Evolutionary conservation across 2,888 invertebrate genomes (phyloP), one percentile per base, ranked within the genome.

Genomic region (Pandemis cinnamomeana): DNA sequence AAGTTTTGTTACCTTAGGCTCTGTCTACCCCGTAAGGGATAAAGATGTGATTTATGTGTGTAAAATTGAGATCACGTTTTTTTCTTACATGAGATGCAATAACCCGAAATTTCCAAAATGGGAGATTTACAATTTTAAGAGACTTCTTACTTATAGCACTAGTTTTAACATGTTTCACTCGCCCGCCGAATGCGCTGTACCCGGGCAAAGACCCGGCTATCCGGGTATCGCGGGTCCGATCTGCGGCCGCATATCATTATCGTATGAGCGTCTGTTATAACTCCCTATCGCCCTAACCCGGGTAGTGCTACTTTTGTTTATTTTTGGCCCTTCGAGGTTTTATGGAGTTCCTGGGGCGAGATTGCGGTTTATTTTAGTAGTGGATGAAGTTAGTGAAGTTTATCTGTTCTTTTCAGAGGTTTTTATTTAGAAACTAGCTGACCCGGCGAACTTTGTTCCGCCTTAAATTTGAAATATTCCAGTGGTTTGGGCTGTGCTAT

Each of bases 221-320:
- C 76, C 71, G 61, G 71, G 8, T 77, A 77, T 77, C 77, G 46
- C 15, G 11, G 15, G 76, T 44, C 77, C 75, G 77, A 77, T 77
- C 77, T 77, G 71, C 72, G 75, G 77, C 48, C 62, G 61, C 75
- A 72, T 72, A 69, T 72, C 72, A 72, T 73, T 73, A 41, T 11
- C 60, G 41, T 48, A 68, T 48, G 55, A 55, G 62, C 27, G 1
- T 55, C 62, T 63, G 58, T 64, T 64, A 71, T 64, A 71, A 71
- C 55, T 66, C 64, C 44, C 60, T 58, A 68, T 48, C 71, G 7
- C 55, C 55, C 55, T 6, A 6, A 55, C 55, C 55, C 55, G 55
- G 55, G 20, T 69, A 46, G 58, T 41, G 58, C 41, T 64, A 44
- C 72, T 72, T 63, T 51, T 69, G 72, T 73, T 73, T 73, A 55